Evolutionary conservation across 2,113 vertebrate species (phyloP).

Genomic region (Sceloporus tristichus): DNA sequence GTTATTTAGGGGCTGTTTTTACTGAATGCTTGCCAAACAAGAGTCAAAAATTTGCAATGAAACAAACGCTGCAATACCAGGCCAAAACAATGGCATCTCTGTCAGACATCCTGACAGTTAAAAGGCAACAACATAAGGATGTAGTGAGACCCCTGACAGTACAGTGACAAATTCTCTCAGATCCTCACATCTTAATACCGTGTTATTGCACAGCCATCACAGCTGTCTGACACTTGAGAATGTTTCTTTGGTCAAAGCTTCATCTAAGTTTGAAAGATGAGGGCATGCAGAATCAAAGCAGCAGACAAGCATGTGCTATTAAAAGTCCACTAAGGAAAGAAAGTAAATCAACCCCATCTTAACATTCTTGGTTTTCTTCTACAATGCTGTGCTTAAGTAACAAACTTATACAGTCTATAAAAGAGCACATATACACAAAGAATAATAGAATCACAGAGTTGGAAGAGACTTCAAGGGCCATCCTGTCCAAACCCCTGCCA

Average conservation of each 20-base stretch:
- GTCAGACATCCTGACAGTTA: slow-evolving; percentile 20
- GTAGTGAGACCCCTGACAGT: neutral
- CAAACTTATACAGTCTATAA: neutral
- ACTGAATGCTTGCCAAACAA: neutral
- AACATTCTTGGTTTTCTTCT: neutral
- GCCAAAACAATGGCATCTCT: slow-evolving; percentile 30
- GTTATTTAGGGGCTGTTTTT: slow-evolving; percentile 32
- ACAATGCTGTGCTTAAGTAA: neutral
- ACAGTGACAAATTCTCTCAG: slow-evolving; percentile 29
- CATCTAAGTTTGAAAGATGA: slow-evolving; percentile 36
- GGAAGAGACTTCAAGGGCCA: too few species aligned
- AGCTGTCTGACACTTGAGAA: slow-evolving; percentile 13
- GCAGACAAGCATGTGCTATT: neutral
- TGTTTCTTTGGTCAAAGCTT: slow-evolving; percentile 34
- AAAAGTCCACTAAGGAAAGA: neutral
- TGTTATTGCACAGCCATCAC: slow-evolving; percentile 24
- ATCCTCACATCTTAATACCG: neutral
- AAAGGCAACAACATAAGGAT: neutral
- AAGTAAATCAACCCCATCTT: neutral
- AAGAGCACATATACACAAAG: neutral
- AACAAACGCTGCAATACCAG: slow-evolving; percentile 21
- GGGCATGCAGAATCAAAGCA: slow-evolving; percentile 30
- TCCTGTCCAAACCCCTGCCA: too few species aligned
- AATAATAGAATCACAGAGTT: too few species aligned
- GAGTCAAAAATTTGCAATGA: slow-evolving; percentile 25